phyloP scores from a whole-genome alignment of 2,888 invertebrate genomes.

The Agrotis segetum region DNA sequence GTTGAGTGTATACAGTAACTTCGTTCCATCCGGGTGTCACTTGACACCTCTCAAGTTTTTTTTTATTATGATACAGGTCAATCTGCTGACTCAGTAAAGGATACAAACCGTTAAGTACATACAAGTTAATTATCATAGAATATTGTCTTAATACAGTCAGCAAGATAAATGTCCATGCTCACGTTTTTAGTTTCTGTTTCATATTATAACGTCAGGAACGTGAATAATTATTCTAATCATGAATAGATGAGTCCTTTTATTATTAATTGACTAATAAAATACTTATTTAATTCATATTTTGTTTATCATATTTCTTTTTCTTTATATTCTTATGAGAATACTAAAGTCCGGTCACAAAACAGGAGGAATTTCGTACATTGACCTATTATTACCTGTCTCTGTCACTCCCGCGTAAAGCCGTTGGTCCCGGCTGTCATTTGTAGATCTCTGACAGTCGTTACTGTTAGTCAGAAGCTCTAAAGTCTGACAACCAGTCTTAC shows the following conservation, averaged over 20 bases:
- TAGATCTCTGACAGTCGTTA: too few relatives aligned
- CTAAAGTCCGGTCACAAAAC: too few relatives aligned
- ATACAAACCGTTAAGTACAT: slow-evolving; percentile 30
- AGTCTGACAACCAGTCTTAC: too few relatives aligned
- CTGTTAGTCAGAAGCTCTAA: too few relatives aligned
- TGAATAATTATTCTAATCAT: slow-evolving; percentile 24
- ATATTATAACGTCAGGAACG: too few relatives aligned
- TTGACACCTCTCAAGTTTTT: too few relatives aligned
- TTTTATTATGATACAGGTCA: not conserved
- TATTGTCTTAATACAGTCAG: slow-evolving; percentile 48
- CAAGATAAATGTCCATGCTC: not conserved
- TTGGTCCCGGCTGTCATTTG: too few relatives aligned
- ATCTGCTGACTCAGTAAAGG: slow-evolving; percentile 1
- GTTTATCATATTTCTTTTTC: slow-evolving; percentile 8
- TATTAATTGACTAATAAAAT: slow-evolving; percentile 37
- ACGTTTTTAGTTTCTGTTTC: not conserved
- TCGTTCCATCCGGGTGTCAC: too few relatives aligned
- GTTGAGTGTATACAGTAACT: too few relatives aligned
- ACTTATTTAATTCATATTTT: slow-evolving; percentile 14
- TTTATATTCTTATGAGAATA: slow-evolving; percentile 12
- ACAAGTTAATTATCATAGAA: slow-evolving; percentile 42
- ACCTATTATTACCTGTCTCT: too few relatives aligned
- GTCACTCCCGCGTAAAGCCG: too few relatives aligned
- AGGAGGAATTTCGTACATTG: too few relatives aligned
- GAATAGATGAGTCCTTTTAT: slow-evolving; percentile 1